Percentiles rank a stretch among this genome's conserved stretches.
phyloP scores from a whole-genome alignment of 2,888 invertebrate genomes.

The Julus scanicus region DNA sequence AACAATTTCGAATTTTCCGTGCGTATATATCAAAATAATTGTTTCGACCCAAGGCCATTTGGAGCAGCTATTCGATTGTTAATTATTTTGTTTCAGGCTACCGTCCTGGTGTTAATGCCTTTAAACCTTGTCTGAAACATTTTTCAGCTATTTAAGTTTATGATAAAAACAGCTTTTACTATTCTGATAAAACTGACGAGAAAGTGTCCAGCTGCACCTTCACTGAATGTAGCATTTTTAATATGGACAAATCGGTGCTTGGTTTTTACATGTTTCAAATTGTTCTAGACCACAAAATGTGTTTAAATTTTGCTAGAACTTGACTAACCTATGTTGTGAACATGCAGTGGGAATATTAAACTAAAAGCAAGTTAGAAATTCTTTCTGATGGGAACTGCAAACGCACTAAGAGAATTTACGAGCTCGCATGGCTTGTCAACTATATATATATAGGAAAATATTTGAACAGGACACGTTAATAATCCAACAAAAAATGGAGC shows the following conservation, averaged over 20 bases:
- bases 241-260: background rate
- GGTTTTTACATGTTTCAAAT: background rate
- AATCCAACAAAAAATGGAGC: background rate
- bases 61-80: conserved; percentile 13
- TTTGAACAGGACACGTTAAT: conserved; percentile 47
- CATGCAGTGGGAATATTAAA: background rate
- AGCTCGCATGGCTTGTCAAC: conserved; percentile 43
- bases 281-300: background rate
- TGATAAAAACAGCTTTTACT: background rate
- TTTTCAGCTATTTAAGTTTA: background rate
- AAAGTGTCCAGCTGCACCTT: conserved; percentile 19
- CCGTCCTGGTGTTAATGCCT: conserved; percentile 7
- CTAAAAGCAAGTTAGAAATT: background rate
- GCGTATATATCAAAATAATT: conserved; percentile 43
- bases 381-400: background rate
- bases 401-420: background rate
- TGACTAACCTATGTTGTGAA: background rate
- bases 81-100: conserved; percentile 12
- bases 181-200: background rate
- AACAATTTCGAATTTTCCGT: conserved; percentile 10
- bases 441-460: background rate
- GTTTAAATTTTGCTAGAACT: background rate
- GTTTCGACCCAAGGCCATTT: conserved; percentile 17
- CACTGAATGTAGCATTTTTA: background rate
- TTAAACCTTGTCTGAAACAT: background rate